These are phyloP conservation scores for Parthenolecanium corni DNA, from an alignment of 2,888 invertebrate species.

Conservation along the genomic window DNA sequence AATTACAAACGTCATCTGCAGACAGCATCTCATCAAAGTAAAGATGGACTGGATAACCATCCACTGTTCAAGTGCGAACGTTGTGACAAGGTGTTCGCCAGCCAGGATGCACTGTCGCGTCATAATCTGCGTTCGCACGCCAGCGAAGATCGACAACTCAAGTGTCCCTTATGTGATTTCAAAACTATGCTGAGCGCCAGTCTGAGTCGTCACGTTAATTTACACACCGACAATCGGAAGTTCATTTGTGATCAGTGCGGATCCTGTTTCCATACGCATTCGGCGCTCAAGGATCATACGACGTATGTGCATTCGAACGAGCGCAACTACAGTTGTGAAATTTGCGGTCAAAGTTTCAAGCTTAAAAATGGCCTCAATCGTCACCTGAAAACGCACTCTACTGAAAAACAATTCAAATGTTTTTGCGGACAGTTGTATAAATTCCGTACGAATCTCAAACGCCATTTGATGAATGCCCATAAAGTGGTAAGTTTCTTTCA, in stretches of 20 bases:
- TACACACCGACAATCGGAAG: constrained; percentile 25
- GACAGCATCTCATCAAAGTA: constrained; percentile 11
- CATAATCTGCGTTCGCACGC: constrained; percentile 8
- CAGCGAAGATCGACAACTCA: constrained; percentile 1
- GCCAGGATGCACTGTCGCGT: constrained; percentile 1
- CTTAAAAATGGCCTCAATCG: constrained; percentile 46
- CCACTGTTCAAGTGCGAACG: constrained; percentile 16
- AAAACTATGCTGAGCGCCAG: constrained; percentile 10
- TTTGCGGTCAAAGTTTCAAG: constrained; percentile 25
- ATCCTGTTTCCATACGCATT: constrained; percentile 22
- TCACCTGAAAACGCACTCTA: constrained; percentile 45
- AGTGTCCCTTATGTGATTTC: constrained; percentile 28
- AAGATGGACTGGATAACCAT: constrained; percentile 1
- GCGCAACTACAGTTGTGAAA: constrained; percentile 28
- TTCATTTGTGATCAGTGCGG: constrained; percentile 29
- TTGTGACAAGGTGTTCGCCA: constrained; percentile 16
- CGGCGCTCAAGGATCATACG: constrained; percentile 25
- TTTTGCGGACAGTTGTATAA: constrained; percentile 28
- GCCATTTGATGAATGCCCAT: constrained; percentile 20
- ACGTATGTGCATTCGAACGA: constrained; percentile 26
- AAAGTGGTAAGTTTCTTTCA: constrained; percentile 7
- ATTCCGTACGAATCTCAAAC: constrained; percentile 22
- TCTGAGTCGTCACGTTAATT: constrained; percentile 19
- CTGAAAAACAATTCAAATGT: constrained; percentile 33
- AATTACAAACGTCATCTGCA: constrained; percentile 21